phyloP scores from a whole-genome alignment of 1,140 invertebrate species.

The Bombus impatiens region DNA sequence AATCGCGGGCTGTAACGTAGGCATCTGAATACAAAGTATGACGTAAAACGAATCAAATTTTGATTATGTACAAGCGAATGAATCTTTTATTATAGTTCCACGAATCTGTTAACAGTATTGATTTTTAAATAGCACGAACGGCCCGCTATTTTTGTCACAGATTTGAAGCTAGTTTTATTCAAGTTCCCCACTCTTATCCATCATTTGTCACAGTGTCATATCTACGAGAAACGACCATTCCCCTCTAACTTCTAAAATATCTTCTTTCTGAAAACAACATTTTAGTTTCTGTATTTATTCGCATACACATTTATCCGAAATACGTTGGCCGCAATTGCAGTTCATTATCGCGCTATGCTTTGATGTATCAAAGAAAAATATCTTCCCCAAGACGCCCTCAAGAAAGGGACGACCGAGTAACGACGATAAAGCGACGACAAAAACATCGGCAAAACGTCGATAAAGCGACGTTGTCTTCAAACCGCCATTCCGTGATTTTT shows the following conservation, averaged over 20 bases:
- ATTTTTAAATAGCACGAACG: neutral
- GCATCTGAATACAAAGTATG: neutral
- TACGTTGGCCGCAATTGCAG: no score
- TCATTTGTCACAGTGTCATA: neutral
- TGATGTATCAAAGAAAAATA: no score
- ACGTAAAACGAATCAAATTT: neutral
- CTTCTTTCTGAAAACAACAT: no score
- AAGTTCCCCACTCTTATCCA: neutral
- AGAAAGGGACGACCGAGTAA: no score
- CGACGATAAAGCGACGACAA: no score
- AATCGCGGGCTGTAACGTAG: neutral
- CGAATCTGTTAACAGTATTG: neutral
- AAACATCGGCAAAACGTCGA: neutral
- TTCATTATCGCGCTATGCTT: no score
- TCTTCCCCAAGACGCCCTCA: no score
- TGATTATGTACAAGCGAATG: neutral
- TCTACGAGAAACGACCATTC: neutral
- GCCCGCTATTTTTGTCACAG: neutral
- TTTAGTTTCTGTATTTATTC: no score
- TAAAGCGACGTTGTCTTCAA: neutral
- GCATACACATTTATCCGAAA: no score
- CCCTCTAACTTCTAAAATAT: neutral
- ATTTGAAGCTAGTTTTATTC: neutral
- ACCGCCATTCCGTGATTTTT: neutral
- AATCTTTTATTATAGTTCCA: neutral